These are phyloP conservation scores for Notiomystis cincta DNA, from an alignment of 2,113 vertebrate genomes.

Conservation along the genomic window DNA sequence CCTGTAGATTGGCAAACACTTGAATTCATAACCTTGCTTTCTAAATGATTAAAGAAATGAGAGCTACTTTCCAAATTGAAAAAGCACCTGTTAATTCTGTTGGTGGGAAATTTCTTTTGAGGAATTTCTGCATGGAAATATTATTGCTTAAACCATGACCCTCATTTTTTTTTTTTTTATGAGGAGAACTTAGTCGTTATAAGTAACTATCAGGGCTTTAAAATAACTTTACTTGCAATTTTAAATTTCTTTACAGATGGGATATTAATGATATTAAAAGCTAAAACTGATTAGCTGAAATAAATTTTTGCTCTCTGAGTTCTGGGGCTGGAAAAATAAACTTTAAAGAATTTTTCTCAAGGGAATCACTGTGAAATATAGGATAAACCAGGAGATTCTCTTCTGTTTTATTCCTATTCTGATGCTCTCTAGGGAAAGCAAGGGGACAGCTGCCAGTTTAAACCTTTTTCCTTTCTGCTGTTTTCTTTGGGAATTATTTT, in stretches of 20 bases:
- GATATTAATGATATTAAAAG: not conserved
- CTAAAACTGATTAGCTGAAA: not conserved
- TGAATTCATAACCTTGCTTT: not conserved
- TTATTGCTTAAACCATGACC: not conserved
- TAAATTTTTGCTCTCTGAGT: not conserved
- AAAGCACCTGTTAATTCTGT: not conserved
- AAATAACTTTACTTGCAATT: not conserved
- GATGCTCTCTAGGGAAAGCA: not conserved
- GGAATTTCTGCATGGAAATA: not conserved
- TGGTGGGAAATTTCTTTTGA: not conserved
- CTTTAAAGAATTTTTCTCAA: not conserved
- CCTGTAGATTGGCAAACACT: not conserved
- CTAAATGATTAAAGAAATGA: not conserved
- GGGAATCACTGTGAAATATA: not conserved
- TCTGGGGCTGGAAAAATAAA: not conserved
- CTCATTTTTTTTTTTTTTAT: not conserved
- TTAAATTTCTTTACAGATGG: not conserved
- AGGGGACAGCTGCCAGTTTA: not conserved
- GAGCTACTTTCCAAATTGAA: not conserved
- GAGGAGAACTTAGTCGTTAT: not conserved
- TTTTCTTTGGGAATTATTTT: not conserved
- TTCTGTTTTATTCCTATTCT: not conserved
- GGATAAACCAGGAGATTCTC: not conserved
- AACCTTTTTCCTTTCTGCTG: not conserved
- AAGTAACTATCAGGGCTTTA: not conserved